These are phyloP conservation scores for Spheniscus mendiculus DNA, from an alignment of 2,113 vertebrate genomes.

Conservation along the genomic window DNA sequence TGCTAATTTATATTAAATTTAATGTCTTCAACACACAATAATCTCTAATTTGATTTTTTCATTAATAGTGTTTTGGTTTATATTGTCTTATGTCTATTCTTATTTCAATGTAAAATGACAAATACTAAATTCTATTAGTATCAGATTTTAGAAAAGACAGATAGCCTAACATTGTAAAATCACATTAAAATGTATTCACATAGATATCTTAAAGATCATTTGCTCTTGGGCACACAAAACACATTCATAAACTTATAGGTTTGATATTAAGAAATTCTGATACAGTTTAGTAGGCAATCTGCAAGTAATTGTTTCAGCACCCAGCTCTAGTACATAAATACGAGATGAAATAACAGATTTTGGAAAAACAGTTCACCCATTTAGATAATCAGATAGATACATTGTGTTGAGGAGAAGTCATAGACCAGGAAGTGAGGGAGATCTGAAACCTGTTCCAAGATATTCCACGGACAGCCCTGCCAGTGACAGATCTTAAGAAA, in stretches of 20 bases:
- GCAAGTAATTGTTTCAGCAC: not conserved
- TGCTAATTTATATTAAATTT: conserved; percentile 57
- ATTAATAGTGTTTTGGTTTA: conserved; percentile 42
- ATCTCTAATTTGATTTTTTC: conserved; percentile 45
- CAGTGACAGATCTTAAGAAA: not conserved
- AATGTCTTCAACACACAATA: conserved; percentile 7
- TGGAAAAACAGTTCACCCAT: not conserved
- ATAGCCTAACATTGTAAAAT: conserved; percentile 31
- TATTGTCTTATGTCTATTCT: conserved; percentile 19
- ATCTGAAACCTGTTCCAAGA: not conserved
- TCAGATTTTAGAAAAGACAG: conserved; percentile 35
- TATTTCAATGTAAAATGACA: conserved; percentile 17
- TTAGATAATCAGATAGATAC: not conserved
- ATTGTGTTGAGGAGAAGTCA: not conserved
- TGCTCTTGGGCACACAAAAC: not conserved
- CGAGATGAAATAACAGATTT: not conserved
- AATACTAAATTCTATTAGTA: conserved; percentile 49
- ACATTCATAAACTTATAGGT: not conserved
- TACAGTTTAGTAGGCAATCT: not conserved
- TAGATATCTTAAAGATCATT: not conserved
- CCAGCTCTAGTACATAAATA: not conserved
- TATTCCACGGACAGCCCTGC: not conserved
- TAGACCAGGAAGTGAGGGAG: not conserved
- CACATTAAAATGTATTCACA: conserved; percentile 16
- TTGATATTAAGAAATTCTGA: not conserved